Percentiles rank a stretch among this genome's conserved stretches.
These are phyloP conservation scores for Ginglymostoma cirratum DNA, from an alignment of 2,113 vertebrate genomes.

Conservation along the genomic window DNA sequence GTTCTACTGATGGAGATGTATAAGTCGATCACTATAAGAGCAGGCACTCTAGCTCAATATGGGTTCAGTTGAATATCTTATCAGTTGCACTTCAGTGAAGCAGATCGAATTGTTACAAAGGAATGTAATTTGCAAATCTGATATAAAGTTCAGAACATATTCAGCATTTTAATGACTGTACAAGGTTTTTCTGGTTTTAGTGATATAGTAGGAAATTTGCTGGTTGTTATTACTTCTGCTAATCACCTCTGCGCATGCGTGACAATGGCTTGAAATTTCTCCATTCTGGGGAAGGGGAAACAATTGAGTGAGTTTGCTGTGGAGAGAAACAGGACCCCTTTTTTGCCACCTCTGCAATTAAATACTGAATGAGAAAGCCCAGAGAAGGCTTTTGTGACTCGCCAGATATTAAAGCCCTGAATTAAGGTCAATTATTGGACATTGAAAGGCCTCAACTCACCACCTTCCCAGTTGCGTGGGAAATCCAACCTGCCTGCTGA, in stretches of 20 bases:
- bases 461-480: too few relatives aligned
- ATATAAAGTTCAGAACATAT: not conserved
- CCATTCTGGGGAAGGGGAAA: too few relatives aligned
- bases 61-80: not conserved
- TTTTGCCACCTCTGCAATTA: too few relatives aligned
- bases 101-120: not conserved
- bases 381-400: too few relatives aligned
- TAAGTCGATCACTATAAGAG: not conserved
- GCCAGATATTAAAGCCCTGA: too few relatives aligned
- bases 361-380: too few relatives aligned
- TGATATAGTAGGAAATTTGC: not conserved
- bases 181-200: not conserved
- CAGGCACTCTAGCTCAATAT: not conserved
- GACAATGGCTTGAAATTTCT: too few relatives aligned
- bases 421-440: too few relatives aligned
- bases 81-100: not conserved
- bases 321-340: too few relatives aligned
- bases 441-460: too few relatives aligned
- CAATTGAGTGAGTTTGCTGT: too few relatives aligned
- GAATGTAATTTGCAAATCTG: not conserved
- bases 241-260: not conserved
- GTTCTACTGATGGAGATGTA: not conserved
- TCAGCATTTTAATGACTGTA: constrained; percentile 7
- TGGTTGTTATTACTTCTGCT: not conserved
- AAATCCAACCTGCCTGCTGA: too few relatives aligned